Conservation (phyloP, 2,797 vertebrate species). For the Alosa sapidissima region DNA sequence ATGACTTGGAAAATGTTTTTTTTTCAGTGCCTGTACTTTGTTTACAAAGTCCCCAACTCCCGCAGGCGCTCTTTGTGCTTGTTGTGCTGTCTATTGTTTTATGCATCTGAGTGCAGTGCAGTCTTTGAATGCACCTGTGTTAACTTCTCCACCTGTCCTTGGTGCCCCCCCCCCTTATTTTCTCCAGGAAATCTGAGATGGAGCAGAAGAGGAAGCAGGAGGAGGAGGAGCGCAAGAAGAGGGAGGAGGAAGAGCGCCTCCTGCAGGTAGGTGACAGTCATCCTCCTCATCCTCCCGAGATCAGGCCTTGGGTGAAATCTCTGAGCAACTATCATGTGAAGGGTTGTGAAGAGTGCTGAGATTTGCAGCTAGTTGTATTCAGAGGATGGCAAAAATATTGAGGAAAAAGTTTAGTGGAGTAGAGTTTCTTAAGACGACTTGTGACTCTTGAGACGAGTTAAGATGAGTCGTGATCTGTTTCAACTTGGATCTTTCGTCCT, state of each 20-base stretch:
- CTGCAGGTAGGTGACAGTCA: conserved; percentile 78
- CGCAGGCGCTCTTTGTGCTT: neutral
- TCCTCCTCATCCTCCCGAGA: neutral
- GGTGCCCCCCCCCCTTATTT: neutral
- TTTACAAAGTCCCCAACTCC: neutral
- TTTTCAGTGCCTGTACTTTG: neutral
- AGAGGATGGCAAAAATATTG: neutral
- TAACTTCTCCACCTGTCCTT: neutral
- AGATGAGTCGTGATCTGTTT: neutral
- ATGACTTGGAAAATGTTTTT: neutral
- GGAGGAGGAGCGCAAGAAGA: conserved; percentile 92
- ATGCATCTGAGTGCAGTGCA: neutral
- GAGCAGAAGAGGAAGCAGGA: conserved; percentile 94
- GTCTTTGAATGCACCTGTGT: neutral
- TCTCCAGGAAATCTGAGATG: conserved; percentile 90
- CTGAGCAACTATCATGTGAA: neutral
- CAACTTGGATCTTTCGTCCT: neutral
- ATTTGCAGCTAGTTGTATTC: neutral
- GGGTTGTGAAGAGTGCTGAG: neutral
- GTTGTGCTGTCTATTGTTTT: neutral
- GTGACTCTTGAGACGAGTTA: neutral
- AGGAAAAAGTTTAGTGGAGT: neutral
- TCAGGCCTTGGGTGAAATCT: neutral
- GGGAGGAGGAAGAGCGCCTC: conserved; percentile 86
- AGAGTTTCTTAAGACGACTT: neutral